Conservation (phyloP, 2,797 vertebrate species). For the Sparidentex hasta region DNA sequence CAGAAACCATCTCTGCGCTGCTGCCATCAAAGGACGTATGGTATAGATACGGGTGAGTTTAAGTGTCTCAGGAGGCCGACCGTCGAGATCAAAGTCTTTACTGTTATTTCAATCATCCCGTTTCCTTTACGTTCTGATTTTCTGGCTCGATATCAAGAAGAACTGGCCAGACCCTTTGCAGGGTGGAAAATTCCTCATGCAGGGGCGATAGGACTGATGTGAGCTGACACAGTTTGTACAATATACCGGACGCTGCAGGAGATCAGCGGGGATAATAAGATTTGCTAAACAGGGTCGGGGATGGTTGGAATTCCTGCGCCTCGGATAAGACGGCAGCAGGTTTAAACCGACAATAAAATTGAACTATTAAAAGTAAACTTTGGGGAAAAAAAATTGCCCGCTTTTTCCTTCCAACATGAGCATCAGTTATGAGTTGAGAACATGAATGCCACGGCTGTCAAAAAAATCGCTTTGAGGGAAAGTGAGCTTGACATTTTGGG, state of each 20-base stretch:
- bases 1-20: slow-evolving; percentile 33
- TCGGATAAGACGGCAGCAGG: slow-evolving; percentile 1
- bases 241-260: slow-evolving; percentile 5
- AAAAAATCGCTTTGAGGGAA: slow-evolving; percentile 30
- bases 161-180: not conserved
- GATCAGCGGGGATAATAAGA: slow-evolving; percentile 46
- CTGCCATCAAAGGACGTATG: slow-evolving; percentile 51
- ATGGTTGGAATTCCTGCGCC: slow-evolving; percentile 63
- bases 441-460: not conserved
- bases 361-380: not conserved
- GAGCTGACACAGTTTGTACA: slow-evolving; percentile 19
- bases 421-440: not conserved
- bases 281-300: slow-evolving; percentile 40
- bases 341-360: slow-evolving; percentile 12
- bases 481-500: slow-evolving; percentile 16
- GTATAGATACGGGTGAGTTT: slow-evolving; percentile 12
- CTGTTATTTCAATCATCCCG: not conserved
- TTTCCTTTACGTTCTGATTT: slow-evolving; percentile 17
- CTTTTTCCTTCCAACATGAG: not conserved
- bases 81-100: slow-evolving; percentile 37
- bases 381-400: not conserved
- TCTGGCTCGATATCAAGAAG: slow-evolving; percentile 4
- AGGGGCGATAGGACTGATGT: not conserved
- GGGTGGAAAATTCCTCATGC: slow-evolving; percentile 1
- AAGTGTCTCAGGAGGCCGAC: not conserved